Evolutionary conservation across 2,113 vertebrate species (phyloP), one percentile per base, ranked within the genome.

Genomic region (Ceyx cyanopectus): DNA sequence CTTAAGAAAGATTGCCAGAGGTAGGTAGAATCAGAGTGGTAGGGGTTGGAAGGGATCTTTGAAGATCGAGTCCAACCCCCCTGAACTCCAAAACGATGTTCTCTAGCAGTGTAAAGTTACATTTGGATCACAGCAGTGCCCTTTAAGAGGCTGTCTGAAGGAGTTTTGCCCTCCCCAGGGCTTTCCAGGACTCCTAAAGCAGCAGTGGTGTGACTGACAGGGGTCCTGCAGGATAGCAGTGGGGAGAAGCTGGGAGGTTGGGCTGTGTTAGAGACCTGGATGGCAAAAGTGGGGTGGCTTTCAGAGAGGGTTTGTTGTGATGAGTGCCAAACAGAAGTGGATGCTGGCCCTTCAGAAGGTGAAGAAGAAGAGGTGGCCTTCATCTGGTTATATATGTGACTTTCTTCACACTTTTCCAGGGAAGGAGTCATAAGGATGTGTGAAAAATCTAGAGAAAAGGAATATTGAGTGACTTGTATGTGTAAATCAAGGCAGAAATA

Each of bases 211-310:
- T 27, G 2, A 4, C 13, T 54, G 66, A 12, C 2, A 0, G 22
- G 14, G 32, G 18, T 26, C 37, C 19, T 21, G 61, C 41, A 51
- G 48, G 46, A 4, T 7, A n/a, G 34, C 9, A 19, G 21, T 2
- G 0, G 1, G 43, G 7, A 79, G 58, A 26, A 40, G 27, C 46
- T 45, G 6, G 0, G 0, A 9, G 21, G 51, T 22, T 51, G 24
- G 9, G 10, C 23, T 45, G 43, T 16, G 23, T 30, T 26, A 9
- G 29, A 51, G 29, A 24, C 30, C 8, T 26, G 7, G 9, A 13
- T 27, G 27, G 12, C 26, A n/a, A 8, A 61, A 30, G 2, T 10
- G 15, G 65, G 15, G 26, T 27, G 46, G 8, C 24, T 46, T 81
- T 22, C 9, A 4, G 3, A 41, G 3, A 32, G 29, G 23, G 66